Evolutionary conservation across 2,797 vertebrate genomes (phyloP).

Genomic region (Morelia viridis): DNA sequence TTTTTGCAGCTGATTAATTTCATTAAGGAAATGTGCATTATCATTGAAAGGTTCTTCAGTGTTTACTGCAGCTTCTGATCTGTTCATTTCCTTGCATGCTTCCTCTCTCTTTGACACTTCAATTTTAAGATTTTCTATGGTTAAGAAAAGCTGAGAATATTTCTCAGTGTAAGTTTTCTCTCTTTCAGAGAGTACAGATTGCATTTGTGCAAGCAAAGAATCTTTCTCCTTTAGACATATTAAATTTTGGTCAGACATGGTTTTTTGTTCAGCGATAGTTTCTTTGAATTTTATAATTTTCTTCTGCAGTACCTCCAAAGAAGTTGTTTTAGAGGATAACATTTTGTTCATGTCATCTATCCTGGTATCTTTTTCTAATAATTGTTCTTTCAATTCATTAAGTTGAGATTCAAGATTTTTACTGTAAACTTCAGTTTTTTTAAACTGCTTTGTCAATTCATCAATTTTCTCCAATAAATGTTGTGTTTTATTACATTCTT

Average conservation of each 20-base stretch:
- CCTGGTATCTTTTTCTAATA: conserved; percentile 73
- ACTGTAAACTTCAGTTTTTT: conserved; percentile 55
- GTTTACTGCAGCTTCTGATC: conserved; percentile 12
- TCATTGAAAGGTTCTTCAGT: neutral
- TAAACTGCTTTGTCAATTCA: conserved; percentile 67
- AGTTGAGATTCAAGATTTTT: conserved; percentile 65
- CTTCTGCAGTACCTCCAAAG: conserved; percentile 60
- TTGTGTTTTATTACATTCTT: conserved; percentile 64
- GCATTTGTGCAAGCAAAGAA: conserved; percentile 67
- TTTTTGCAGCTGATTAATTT: conserved; percentile 62
- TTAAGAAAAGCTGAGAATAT: conserved; percentile 59
- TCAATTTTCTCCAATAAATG: conserved; percentile 68
- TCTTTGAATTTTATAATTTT: conserved; percentile 60
- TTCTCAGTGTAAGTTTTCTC: conserved; percentile 67
- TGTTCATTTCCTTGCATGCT: conserved; percentile 22
- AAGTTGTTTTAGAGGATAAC: conserved; percentile 60
- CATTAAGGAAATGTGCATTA: neutral
- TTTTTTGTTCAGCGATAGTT: conserved; percentile 72
- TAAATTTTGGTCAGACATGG: conserved; percentile 62
- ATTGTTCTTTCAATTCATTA: conserved; percentile 68
- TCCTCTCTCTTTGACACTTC: conserved; percentile 64
- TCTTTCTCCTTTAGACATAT: conserved; percentile 71
- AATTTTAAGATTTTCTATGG: conserved; percentile 70
- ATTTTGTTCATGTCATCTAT: conserved; percentile 57
- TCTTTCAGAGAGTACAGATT: conserved; percentile 63